Percentiles rank a stretch among this genome's conserved stretches.
Evolutionary conservation across 2,113 vertebrate genomes (phyloP).

Genomic region (Donacobius atricapilla): DNA sequence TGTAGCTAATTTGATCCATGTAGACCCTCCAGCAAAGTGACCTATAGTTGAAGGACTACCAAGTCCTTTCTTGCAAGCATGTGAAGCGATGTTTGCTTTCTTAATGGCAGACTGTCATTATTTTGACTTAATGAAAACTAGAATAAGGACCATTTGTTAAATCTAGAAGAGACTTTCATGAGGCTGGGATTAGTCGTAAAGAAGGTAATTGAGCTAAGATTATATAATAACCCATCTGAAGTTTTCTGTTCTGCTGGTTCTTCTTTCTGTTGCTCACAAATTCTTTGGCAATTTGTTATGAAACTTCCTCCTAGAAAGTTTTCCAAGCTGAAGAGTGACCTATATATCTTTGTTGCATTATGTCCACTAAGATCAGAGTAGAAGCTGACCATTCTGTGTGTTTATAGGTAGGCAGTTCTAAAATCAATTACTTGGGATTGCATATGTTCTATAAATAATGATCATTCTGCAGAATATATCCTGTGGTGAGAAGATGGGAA

Average conservation of each 20-base stretch:
- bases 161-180: background rate
- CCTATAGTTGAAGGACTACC: background rate
- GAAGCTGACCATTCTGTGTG: background rate
- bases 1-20: background rate
- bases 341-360: background rate
- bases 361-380: background rate
- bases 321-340: background rate
- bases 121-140: background rate
- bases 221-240: background rate
- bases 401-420: background rate
- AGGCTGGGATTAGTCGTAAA: background rate
- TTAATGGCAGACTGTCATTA: background rate
- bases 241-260: background rate
- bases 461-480: background rate
- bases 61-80: background rate
- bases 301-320: background rate
- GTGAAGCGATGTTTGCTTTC: background rate
- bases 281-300: background rate
- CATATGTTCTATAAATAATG: background rate
- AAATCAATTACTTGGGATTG: background rate
- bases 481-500: background rate
- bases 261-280: background rate
- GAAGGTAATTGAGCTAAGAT: background rate
- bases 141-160: background rate
- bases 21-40: background rate